Evolutionary conservation across 2,797 vertebrate species (phyloP).

Genomic region (Spea hammondii): DNA sequence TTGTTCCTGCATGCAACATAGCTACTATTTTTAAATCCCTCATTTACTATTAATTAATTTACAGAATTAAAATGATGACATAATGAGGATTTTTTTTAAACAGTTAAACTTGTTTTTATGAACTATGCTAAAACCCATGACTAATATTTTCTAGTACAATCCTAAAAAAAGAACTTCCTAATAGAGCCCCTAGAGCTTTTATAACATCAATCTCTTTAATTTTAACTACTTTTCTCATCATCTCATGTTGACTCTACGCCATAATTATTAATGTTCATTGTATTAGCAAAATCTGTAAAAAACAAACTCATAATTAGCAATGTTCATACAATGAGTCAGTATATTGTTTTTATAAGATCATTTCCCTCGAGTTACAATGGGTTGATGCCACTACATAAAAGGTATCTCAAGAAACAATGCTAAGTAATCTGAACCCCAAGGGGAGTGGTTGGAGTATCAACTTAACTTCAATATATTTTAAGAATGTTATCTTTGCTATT

Average conservation of each 20-base stretch:
- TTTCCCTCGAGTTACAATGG: slow-evolving; percentile 47
- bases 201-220: slow-evolving; percentile 15
- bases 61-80: too few relatives aligned
- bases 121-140: slow-evolving; percentile 27
- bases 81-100: not conserved
- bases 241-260: slow-evolving; percentile 35
- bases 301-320: slow-evolving; percentile 31
- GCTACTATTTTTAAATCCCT: too few relatives aligned
- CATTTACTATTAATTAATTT: too few relatives aligned
- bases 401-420: slow-evolving; percentile 26
- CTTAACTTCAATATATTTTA: not conserved
- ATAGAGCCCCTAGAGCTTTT: slow-evolving; percentile 30
- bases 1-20: too few relatives aligned
- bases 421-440: slow-evolving; percentile 19
- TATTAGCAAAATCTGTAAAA: slow-evolving; percentile 26
- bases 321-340: slow-evolving; percentile 41
- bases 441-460: not conserved
- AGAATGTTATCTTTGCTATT: too few relatives aligned
- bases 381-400: slow-evolving; percentile 29
- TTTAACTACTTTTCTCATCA: slow-evolving; percentile 37
- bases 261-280: slow-evolving; percentile 34
- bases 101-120: not conserved
- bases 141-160: slow-evolving; percentile 38
- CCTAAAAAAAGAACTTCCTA: slow-evolving; percentile 20
- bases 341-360: slow-evolving; percentile 40